Conservation (phyloP, 2,797 vertebrate species). For the Falco berigora region DNA sequence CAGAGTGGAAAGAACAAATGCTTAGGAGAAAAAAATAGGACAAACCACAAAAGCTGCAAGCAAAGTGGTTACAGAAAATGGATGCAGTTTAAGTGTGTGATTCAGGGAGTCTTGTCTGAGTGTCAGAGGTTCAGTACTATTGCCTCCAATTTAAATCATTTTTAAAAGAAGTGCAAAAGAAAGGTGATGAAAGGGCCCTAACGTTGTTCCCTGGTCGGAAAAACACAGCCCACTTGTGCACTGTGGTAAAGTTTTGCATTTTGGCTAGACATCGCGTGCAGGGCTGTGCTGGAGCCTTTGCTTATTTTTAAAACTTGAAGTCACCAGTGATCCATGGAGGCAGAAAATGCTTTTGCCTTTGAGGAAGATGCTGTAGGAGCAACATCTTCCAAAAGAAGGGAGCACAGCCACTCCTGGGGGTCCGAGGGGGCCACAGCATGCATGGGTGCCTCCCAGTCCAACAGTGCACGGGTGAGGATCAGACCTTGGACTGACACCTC, state of each 20-base stretch:
- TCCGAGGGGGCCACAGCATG: fast-evolving
- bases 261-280: conserved; percentile 74
- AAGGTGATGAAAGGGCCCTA: conserved; percentile 73
- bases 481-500: background rate
- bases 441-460: fast-evolving
- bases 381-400: background rate
- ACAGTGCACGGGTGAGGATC: no score
- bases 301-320: background rate
- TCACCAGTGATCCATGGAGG: conserved; percentile 3
- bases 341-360: background rate
- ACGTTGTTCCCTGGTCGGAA: conserved; percentile 52
- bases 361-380: background rate
- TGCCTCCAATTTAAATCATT: conserved; percentile 83
- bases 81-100: background rate
- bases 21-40: background rate
- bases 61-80: conserved; percentile 19
- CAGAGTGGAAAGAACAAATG: conserved; percentile 47
- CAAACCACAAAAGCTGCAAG: background rate
- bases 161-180: conserved; percentile 64
- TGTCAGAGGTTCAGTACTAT: conserved; percentile 66
- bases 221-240: conserved; percentile 73
- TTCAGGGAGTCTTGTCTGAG: conserved; percentile 57
- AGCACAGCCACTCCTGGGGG: background rate
- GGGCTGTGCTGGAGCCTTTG: conserved; percentile 17
- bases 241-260: conserved; percentile 77